Evolutionary conservation across 2,113 vertebrate species (phyloP).

Genomic region (Rhinogobius similis): DNA sequence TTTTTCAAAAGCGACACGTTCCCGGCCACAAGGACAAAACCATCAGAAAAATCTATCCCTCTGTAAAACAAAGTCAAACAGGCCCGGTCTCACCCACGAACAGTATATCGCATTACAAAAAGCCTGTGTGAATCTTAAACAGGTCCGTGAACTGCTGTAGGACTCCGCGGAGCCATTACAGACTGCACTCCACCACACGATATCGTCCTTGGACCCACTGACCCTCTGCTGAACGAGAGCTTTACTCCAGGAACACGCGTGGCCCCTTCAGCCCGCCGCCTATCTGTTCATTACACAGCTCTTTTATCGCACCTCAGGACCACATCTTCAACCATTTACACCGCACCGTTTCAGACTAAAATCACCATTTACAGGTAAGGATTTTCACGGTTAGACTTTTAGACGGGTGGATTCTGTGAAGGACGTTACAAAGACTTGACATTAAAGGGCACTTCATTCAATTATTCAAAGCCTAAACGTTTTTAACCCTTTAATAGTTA

Average conservation of each 20-base stretch:
- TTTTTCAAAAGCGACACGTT: no score
- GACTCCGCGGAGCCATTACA: conserved; percentile 35
- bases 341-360: background rate
- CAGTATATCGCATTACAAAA: background rate
- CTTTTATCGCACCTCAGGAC: background rate
- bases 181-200: background rate
- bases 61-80: no score
- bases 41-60: no score
- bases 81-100: background rate
- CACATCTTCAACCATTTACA: background rate
- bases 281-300: background rate
- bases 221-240: background rate
- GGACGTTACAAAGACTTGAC: background rate
- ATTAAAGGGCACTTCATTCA: background rate
- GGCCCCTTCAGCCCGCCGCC: background rate
- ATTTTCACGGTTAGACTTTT: background rate
- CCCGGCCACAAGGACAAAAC: no score
- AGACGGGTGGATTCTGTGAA: conserved; percentile 4
- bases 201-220: conserved; percentile 54
- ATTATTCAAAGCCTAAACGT: background rate
- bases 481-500: background rate
- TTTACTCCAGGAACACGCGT: background rate
- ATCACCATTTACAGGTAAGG: conserved; percentile 4
- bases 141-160: conserved; percentile 7
- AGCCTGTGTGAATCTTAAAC: conserved; percentile 10